Evolutionary conservation across 2,113 vertebrate species (phyloP).

Genomic region (Uria lomvia): DNA sequence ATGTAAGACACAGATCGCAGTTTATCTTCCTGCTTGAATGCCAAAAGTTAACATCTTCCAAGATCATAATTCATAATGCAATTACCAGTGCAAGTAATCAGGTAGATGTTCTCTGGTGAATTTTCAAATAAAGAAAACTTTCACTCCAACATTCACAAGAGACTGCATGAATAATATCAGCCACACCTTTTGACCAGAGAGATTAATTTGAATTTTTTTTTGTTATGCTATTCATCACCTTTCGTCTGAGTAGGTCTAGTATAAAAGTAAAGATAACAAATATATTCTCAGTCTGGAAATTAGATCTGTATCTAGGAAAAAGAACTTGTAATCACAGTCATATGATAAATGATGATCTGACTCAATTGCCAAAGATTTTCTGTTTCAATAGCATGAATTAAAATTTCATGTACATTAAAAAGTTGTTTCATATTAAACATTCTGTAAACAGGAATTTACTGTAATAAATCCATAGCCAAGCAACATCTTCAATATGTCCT

Average conservation of each 20-base stretch:
- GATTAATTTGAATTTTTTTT: neutral
- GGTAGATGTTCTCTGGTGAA: neutral
- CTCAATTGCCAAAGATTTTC: neutral
- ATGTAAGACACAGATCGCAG: neutral
- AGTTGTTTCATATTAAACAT: neutral
- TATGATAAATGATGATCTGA: neutral
- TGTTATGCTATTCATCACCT: neutral
- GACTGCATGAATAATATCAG: neutral
- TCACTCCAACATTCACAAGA: neutral
- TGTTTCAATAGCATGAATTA: neutral
- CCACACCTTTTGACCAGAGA: neutral
- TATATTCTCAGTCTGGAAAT: neutral
- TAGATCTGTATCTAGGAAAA: neutral
- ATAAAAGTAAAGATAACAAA: neutral
- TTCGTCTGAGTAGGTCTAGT: neutral
- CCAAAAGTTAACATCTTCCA: neutral
- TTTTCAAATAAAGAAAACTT: neutral
- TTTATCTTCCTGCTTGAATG: neutral
- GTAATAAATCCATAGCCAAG: neutral
- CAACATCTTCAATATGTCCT: neutral
- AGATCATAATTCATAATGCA: neutral
- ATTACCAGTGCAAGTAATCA: neutral
- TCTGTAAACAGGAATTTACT: neutral
- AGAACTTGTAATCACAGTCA: neutral
- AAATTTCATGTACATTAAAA: neutral